These are phyloP conservation scores for Thymelicus sylvestris DNA, from an alignment of 2,888 invertebrate species.

Conservation along the genomic window DNA sequence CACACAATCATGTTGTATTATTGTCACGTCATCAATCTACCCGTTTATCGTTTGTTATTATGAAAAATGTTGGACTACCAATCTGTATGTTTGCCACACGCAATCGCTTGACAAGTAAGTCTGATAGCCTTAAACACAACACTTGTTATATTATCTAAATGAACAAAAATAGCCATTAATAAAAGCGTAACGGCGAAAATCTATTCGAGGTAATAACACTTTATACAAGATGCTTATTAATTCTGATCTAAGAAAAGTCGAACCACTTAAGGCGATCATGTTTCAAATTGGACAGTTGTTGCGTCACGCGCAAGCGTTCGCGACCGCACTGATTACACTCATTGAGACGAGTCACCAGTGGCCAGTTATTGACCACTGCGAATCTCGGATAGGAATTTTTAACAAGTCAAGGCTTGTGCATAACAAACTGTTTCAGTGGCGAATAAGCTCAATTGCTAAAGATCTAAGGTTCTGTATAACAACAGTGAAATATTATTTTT, in stretches of 20 bases:
- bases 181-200: constrained; percentile 11
- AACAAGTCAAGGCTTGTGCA: constrained; percentile 52
- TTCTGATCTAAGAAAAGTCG: constrained; percentile 77
- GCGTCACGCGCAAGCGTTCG: constrained; percentile 75
- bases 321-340: constrained; percentile 72
- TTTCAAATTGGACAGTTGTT: constrained; percentile 81
- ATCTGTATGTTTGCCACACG: too few species aligned
- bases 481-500: too few species aligned
- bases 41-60: too few species aligned
- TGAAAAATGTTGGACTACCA: too few species aligned
- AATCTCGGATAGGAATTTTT: constrained; percentile 62
- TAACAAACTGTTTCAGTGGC: too few species aligned
- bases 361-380: constrained; percentile 61
- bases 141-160: background rate
- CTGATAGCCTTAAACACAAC: too few species aligned
- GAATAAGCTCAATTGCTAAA: too few species aligned
- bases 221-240: constrained; percentile 39
- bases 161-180: background rate
- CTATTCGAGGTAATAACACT: constrained; percentile 29
- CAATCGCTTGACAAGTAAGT: too few species aligned
- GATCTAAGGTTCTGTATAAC: too few species aligned
- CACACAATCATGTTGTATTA: too few species aligned
- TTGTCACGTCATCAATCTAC: too few species aligned
- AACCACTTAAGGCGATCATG: constrained; percentile 76
- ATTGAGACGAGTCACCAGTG: constrained; percentile 59